Percentiles rank a stretch among this genome's conserved stretches.
These are phyloP conservation scores for Drosophila gaucha DNA, from an alignment of 2,888 invertebrate species.

Conservation along the genomic window DNA sequence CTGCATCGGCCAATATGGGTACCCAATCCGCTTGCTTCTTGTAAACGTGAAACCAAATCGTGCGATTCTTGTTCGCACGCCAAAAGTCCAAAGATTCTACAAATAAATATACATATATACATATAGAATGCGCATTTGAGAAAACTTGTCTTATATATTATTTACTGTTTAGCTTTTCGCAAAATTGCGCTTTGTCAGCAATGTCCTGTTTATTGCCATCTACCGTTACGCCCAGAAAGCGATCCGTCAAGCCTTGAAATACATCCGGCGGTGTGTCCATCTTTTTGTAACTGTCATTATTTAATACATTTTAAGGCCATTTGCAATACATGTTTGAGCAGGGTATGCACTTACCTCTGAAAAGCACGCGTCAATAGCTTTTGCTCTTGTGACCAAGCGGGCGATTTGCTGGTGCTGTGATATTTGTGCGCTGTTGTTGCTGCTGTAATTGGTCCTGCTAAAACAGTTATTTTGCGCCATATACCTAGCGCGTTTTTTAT, in stretches of 20 bases:
- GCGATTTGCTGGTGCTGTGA: background rate
- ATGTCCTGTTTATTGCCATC: slow-evolving; percentile 77
- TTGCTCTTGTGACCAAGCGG: background rate
- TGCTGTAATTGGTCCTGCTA: slow-evolving; percentile 10
- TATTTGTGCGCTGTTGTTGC: slow-evolving; percentile 11
- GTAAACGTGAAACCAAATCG: slow-evolving; percentile 93
- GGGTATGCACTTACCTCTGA: slow-evolving; percentile 28
- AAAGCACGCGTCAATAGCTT: slow-evolving; percentile 14
- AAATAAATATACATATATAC: slow-evolving; percentile 1
- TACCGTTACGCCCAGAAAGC: slow-evolving; percentile 91
- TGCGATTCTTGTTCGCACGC: slow-evolving; percentile 87
- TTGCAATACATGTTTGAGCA: background rate
- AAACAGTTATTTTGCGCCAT: slow-evolving; percentile 47
- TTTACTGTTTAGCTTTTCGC: slow-evolving; percentile 62
- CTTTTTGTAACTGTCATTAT: slow-evolving; percentile 23
- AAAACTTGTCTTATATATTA: background rate
- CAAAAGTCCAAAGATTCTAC: slow-evolving; percentile 90
- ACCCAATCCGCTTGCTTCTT: slow-evolving; percentile 90
- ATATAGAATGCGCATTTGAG: background rate
- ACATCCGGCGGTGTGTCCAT: slow-evolving; percentile 80
- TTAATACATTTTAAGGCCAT: background rate
- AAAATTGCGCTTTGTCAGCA: slow-evolving; percentile 87
- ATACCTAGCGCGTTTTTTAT: slow-evolving; percentile 44
- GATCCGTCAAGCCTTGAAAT: slow-evolving; percentile 87
- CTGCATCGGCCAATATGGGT: slow-evolving; percentile 90